Evolutionary conservation across 2,888 invertebrate species (phyloP).

Genomic region (Ichneumon xanthorius): DNA sequence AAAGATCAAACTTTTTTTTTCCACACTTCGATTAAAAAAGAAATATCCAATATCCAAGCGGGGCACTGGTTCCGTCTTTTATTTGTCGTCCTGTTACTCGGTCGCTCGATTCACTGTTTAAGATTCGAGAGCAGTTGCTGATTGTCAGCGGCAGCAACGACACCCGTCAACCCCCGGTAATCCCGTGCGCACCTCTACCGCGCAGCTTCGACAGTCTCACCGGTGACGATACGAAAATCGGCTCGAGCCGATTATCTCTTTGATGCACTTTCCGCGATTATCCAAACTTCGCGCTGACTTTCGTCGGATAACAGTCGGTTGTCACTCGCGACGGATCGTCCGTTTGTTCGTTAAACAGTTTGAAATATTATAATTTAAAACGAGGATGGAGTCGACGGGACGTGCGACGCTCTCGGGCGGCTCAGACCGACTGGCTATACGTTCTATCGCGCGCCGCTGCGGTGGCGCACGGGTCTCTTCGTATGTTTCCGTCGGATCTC

Average conservation of each 20-base stretch:
- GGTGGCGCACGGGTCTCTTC: constrained; percentile 79
- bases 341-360: background rate
- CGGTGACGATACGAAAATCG: background rate
- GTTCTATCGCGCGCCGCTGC: constrained; percentile 77
- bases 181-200: constrained; percentile 23
- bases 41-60: constrained; percentile 42
- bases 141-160: constrained; percentile 3
- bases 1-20: background rate
- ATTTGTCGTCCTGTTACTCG: background rate
- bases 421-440: constrained; percentile 81
- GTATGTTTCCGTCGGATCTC: constrained; percentile 64
- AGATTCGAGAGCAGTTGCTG: background rate
- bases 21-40: background rate
- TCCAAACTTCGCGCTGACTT: constrained; percentile 21
- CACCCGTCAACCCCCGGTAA: constrained; percentile 22
- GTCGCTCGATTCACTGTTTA: background rate
- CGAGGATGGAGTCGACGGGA: constrained; percentile 40
- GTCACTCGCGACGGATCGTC: constrained; percentile 25
- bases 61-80: constrained; percentile 33
- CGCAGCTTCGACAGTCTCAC: constrained; percentile 17
- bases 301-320: constrained; percentile 1
- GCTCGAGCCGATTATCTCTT: background rate
- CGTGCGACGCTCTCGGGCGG: constrained; percentile 72
- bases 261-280: constrained; percentile 15
- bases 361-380: constrained; percentile 11